Percentiles rank a stretch among this genome's conserved stretches.
These are phyloP conservation scores for Anomalospiza imberbis DNA, from an alignment of 2,797 vertebrate genomes.

Conservation along the genomic window DNA sequence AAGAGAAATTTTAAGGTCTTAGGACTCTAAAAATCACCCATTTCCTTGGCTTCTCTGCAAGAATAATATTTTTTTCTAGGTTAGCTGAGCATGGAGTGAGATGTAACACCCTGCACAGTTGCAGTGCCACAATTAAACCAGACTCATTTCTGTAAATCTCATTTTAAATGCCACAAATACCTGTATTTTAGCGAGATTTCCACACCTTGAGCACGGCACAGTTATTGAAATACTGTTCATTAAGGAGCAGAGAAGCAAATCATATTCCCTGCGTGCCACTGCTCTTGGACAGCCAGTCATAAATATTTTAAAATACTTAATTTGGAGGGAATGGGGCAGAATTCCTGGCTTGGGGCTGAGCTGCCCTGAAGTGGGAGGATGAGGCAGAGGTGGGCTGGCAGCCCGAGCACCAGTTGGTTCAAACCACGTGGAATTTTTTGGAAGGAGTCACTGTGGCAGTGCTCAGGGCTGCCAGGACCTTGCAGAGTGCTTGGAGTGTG, in stretches of 20 bases:
- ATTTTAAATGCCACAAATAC: not conserved
- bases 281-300: not conserved
- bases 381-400: conserved; percentile 32
- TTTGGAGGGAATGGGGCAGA: not conserved
- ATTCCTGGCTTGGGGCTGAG: not conserved
- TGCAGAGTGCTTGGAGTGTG: not conserved
- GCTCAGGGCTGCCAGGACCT: not conserved
- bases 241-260: not conserved
- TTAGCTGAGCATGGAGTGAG: not conserved
- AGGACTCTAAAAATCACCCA: not conserved
- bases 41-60: not conserved
- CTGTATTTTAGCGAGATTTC: not conserved
- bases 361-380: not conserved
- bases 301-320: not conserved
- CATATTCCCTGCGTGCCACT: rapidly evolving
- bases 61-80: not conserved
- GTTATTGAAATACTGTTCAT: not conserved
- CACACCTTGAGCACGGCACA: not conserved
- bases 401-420: conserved; percentile 17
- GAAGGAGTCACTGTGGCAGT: not conserved
- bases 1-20: not conserved
- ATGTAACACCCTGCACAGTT: not conserved
- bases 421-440: not conserved
- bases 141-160: not conserved
- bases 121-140: not conserved